Percentiles rank a stretch among this genome's conserved stretches.
Evolutionary conservation across 2,888 invertebrate genomes (phyloP).

Genomic region (Meganola albula): DNA sequence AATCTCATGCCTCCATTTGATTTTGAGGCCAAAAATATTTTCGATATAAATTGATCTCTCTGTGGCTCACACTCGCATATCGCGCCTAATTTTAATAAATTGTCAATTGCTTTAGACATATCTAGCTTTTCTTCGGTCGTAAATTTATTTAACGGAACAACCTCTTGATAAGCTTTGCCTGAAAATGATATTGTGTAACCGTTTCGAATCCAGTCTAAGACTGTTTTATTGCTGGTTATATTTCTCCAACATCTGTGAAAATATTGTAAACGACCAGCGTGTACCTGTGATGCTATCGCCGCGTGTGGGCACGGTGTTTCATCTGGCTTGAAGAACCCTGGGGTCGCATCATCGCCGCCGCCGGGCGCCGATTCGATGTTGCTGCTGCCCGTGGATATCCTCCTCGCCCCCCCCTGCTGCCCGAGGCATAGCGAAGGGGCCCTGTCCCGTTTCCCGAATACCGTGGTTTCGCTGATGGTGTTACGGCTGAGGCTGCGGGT

Average conservation of each 20-base stretch:
- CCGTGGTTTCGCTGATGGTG: neutral
- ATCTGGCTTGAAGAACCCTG: too few species aligned
- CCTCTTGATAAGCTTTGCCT: neutral
- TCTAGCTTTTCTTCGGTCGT: slow-evolving; percentile 1
- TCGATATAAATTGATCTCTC: slow-evolving; percentile 10
- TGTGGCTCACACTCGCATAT: slow-evolving; percentile 3
- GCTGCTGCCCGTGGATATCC: neutral
- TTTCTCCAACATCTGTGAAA: slow-evolving; percentile 4
- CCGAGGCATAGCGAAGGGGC: slow-evolving; percentile 10
- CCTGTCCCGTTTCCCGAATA: slow-evolving; percentile 12
- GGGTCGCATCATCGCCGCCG: neutral
- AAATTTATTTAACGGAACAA: slow-evolving; percentile 1
- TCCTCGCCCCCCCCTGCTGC: slow-evolving; percentile 10
- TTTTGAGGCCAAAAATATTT: slow-evolving; percentile 10
- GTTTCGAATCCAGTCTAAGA: slow-evolving; percentile 2
- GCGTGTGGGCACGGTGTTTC: slow-evolving; percentile 2
- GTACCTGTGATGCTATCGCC: slow-evolving; percentile 5
- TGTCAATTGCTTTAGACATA: slow-evolving; percentile 1
- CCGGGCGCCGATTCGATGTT: neutral
- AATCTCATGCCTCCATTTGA: slow-evolving; percentile 8
- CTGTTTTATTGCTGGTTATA: neutral
- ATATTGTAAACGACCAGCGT: slow-evolving; percentile 1
- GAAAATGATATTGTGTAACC: slow-evolving; percentile 3
- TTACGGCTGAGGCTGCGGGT: neutral
- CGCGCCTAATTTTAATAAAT: slow-evolving; percentile 1